These are phyloP conservation scores for Andrena flavipes DNA, from an alignment of 2,888 invertebrate genomes.

Conservation along the genomic window DNA sequence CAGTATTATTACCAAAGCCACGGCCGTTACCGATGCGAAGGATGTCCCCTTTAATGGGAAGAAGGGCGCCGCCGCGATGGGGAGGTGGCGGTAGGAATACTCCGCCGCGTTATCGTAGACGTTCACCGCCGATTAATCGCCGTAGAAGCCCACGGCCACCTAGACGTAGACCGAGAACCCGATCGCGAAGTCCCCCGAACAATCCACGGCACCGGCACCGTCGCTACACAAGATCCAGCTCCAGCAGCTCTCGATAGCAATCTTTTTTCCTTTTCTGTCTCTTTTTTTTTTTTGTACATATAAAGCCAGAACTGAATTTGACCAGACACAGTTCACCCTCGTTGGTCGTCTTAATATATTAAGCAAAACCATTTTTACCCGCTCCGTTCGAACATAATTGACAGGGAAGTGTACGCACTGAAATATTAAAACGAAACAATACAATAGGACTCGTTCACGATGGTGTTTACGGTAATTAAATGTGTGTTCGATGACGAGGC, in stretches of 20 bases:
- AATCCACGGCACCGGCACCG: slow-evolving; percentile 87
- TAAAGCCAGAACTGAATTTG: slow-evolving; percentile 53
- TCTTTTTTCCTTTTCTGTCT: slow-evolving; percentile 34
- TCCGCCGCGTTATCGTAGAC: slow-evolving; percentile 84
- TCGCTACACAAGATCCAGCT: slow-evolving; percentile 90
- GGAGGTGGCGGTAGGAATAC: slow-evolving; percentile 85
- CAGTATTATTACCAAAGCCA: slow-evolving; percentile 93
- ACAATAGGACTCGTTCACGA: slow-evolving; percentile 35
- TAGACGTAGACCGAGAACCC: slow-evolving; percentile 87
- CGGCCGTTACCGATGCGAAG: slow-evolving; percentile 86
- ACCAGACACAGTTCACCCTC: slow-evolving; percentile 30
- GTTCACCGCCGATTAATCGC: slow-evolving; percentile 85
- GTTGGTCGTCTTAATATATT: slow-evolving; percentile 55
- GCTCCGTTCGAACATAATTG: slow-evolving; percentile 44
- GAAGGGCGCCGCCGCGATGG: slow-evolving; percentile 87
- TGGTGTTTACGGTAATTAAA: slow-evolving; percentile 33
- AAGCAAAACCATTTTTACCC: slow-evolving; percentile 55
- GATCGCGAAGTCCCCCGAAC: slow-evolving; percentile 86
- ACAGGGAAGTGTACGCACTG: slow-evolving; percentile 56
- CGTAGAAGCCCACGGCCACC: slow-evolving; percentile 87
- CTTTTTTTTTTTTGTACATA: slow-evolving; percentile 62
- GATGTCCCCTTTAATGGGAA: slow-evolving; percentile 82
- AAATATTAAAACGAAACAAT: background rate
- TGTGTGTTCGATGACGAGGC: slow-evolving; percentile 5
- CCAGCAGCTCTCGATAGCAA: slow-evolving; percentile 89